phyloP scores from a whole-genome alignment of 2,113 vertebrate genomes.

The Brachionichthys hirsutus region DNA sequence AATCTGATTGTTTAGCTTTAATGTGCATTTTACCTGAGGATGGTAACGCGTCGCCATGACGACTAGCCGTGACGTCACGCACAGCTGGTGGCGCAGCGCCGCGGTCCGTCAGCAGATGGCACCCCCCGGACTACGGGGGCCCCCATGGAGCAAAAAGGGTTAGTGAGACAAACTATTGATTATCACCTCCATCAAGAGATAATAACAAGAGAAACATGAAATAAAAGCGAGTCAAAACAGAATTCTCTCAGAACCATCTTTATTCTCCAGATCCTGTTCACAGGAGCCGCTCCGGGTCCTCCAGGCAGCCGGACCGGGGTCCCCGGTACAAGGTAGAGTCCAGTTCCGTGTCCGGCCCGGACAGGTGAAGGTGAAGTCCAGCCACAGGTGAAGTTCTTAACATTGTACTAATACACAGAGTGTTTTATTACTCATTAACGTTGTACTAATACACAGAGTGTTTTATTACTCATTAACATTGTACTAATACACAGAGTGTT shows the following conservation, averaged over 20 bases:
- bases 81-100: too few species aligned
- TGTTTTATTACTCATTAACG: slow-evolving; percentile 15
- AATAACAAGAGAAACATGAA: slow-evolving; percentile 7
- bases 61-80: too few species aligned
- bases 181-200: too few species aligned
- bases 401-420: neutral
- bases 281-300: slow-evolving; percentile 46
- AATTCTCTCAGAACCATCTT: slow-evolving; percentile 76
- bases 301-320: slow-evolving; percentile 22
- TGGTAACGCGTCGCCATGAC: too few species aligned
- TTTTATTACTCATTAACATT: slow-evolving; percentile 14
- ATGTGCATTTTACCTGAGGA: too few species aligned
- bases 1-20: too few species aligned
- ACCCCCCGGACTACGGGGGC: too few species aligned
- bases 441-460: neutral
- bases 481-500: neutral
- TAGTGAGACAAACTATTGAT: too few species aligned
- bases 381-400: slow-evolving; percentile 3
- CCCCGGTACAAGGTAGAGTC: slow-evolving; percentile 44
- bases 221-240: neutral
- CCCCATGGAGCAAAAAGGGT: too few species aligned
- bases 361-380: slow-evolving; percentile 36
- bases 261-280: slow-evolving; percentile 77
- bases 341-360: slow-evolving; percentile 20
- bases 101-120: too few species aligned